Base-by-base conservation (phyloP, 2,797 vertebrate species). In the Aratinga solstitialis region DNA sequence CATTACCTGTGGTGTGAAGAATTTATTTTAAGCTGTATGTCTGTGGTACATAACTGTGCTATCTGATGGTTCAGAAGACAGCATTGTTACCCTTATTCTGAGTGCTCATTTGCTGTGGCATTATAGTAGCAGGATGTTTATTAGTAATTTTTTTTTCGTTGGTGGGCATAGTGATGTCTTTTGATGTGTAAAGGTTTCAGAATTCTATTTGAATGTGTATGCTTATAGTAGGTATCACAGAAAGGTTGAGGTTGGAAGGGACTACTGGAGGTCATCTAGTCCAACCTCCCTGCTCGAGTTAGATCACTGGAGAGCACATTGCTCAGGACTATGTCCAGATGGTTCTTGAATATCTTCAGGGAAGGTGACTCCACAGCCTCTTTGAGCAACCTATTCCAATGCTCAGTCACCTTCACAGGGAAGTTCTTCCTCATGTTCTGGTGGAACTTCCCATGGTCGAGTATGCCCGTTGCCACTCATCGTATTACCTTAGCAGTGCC, bases 11-110 rank as follows among this genome's bases (percentile, higher is more conserved):
- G 20, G 15, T 83, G 11, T 51, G 43, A 66, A 53, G 15, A 71
- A 75, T 85, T 71, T 80, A 27, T 78, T 83, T 88, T 63, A 76
- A 69, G 7, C 12, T 84, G 15, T 38, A 7, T 65, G 11, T 61
- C 20, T 63, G 0, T 72, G 72, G 29, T 9, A n/a, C 0, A 0
- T 50, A 87, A 51, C 15, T 74, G 17, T 80, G 86, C n/a, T 29
- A 26, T 51, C 36, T 80, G 29, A 18, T 40, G 56, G 13, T 56
- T 91, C 51, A 43, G 65, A 83, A 71, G 59, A 79, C 38, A 32
- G 26, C 36, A 22, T 74, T 0, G 2, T 71, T 80, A 20, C 4
- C 3, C 23, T 51, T 67, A 69, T 63, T 87, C 22, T n/a, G 34
- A 61, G 50, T 47, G 26, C 23, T 86, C 2, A 13, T 72, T 88